Evolutionary conservation across 2,888 invertebrate genomes (phyloP).

Genomic region (Stenchaetothrips biformis): DNA sequence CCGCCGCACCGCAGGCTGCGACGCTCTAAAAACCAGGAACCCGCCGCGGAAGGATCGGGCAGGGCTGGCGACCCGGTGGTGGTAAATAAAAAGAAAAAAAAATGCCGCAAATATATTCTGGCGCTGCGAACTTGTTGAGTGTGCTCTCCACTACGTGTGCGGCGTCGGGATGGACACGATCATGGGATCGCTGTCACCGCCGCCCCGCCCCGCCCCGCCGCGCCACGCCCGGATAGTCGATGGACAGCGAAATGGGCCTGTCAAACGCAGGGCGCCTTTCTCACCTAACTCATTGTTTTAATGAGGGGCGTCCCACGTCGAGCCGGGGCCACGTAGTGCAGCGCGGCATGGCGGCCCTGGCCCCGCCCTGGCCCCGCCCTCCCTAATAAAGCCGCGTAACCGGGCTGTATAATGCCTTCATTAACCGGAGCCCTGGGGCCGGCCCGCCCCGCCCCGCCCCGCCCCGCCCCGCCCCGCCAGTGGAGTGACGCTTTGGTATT

Average conservation of each 20-base stretch:
- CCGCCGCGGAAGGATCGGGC: too few relatives aligned
- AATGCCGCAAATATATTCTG: too few relatives aligned
- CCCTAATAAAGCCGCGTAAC: slow-evolving; percentile 12
- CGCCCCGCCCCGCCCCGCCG: background rate
- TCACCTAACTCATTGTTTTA: slow-evolving; percentile 14
- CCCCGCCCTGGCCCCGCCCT: background rate
- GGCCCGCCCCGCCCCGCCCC: background rate
- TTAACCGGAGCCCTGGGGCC: background rate
- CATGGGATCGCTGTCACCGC: background rate
- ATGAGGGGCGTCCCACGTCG: background rate
- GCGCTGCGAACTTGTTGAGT: too few relatives aligned
- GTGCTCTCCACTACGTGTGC: background rate
- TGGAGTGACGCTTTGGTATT: background rate
- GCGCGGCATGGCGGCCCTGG: background rate
- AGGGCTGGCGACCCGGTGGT: too few relatives aligned
- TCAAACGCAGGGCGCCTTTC: background rate
- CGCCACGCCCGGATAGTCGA: background rate
- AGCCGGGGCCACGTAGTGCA: too few relatives aligned
- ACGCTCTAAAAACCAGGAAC: too few relatives aligned
- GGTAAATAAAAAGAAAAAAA: too few relatives aligned
- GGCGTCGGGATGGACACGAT: background rate
- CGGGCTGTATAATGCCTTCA: slow-evolving; percentile 17
- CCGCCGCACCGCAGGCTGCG: too few relatives aligned
- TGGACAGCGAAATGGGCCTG: background rate
- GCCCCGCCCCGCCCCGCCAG: background rate